These are phyloP conservation scores for Phenganax stokvisi DNA, from an alignment of 92 coral and sea anemone species.

Conservation along the genomic window DNA sequence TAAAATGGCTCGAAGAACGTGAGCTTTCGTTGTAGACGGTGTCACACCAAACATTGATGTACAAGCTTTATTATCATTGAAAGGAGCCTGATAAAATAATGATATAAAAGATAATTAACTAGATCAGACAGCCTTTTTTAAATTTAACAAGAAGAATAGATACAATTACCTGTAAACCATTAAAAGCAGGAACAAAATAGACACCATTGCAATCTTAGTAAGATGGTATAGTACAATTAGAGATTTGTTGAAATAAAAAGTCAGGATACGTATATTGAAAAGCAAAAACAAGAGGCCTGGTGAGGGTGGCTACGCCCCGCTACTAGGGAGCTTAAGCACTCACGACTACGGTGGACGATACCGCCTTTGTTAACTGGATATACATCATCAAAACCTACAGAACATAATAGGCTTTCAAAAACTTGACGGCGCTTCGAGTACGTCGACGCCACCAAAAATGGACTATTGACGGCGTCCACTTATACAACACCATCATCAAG, in stretches of 20 bases:
- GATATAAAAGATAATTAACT: background rate
- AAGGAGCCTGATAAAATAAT: conserved; percentile 65
- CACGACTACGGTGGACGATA: too few species aligned
- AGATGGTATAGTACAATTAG: background rate
- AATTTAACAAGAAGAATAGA: background rate
- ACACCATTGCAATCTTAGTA: conserved; percentile 75
- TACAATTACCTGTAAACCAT: conserved; percentile 77
- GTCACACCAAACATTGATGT: conserved; percentile 85
- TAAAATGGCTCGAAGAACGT: conserved; percentile 76
- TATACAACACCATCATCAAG: too few species aligned
- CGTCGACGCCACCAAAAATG: too few species aligned
- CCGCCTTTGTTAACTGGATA: too few species aligned
- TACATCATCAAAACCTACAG: too few species aligned
- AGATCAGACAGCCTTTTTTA: background rate
- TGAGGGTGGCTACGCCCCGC: background rate
- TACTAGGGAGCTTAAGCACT: too few species aligned
- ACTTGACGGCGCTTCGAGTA: too few species aligned
- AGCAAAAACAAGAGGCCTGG: background rate
- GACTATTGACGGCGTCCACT: too few species aligned
- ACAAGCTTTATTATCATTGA: conserved; percentile 91
- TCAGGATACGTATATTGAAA: background rate
- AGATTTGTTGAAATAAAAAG: too few species aligned
- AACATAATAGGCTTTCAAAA: too few species aligned
- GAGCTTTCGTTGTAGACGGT: conserved; percentile 76
- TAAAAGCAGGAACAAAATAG: conserved; percentile 93